Conservation (phyloP, 2,888 invertebrate species). For the Oligia strigilis region DNA sequence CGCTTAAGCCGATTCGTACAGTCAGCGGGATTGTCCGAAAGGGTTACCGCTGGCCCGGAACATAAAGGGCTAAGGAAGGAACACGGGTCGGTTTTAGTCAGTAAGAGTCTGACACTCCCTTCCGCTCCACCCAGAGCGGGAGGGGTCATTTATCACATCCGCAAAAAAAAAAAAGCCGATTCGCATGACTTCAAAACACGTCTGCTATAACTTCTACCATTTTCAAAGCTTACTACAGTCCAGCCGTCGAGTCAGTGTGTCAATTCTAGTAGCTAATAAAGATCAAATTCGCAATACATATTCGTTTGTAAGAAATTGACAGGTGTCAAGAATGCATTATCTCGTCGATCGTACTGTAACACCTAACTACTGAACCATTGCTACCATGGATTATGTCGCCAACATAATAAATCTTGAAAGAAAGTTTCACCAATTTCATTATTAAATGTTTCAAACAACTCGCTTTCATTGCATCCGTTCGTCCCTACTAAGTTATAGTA, state of each 20-base stretch:
- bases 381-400: not conserved
- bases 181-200: not conserved
- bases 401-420: not conserved
- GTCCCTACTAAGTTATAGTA: slow-evolving; percentile 28
- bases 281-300: not conserved
- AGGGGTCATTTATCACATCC: too few relatives aligned
- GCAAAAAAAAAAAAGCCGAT: too few relatives aligned
- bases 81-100: too few relatives aligned
- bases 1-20: not conserved
- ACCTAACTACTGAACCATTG: not conserved
- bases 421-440: not conserved
- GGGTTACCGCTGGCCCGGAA: too few relatives aligned
- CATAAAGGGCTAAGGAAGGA: too few relatives aligned
- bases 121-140: too few relatives aligned
- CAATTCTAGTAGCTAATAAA: not conserved
- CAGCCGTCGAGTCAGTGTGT: not conserved
- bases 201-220: not conserved
- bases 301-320: not conserved
- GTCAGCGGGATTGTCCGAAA: too few relatives aligned
- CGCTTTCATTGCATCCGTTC: not conserved
- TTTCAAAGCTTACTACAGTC: not conserved
- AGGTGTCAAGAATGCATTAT: not conserved
- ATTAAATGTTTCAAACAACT: not conserved
- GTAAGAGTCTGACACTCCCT: too few relatives aligned
- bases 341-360: not conserved